These are phyloP conservation scores for Melolontha melolontha DNA, from an alignment of 2,888 invertebrate species.

Conservation along the genomic window DNA sequence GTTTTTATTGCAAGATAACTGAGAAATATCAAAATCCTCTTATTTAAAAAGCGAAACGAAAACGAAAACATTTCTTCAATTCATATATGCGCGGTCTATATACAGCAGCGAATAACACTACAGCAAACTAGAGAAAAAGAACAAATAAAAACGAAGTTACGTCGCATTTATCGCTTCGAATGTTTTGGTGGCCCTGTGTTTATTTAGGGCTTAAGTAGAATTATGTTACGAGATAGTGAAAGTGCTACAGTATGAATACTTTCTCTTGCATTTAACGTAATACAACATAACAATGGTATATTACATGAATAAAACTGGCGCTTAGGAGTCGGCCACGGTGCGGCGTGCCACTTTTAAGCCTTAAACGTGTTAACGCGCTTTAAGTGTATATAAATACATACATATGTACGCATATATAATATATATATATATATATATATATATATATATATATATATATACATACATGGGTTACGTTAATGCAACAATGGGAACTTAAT, in stretches of 20 bases:
- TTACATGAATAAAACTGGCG: slow-evolving; percentile 53
- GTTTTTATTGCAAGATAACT: too few relatives aligned
- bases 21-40: too few relatives aligned
- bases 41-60: too few relatives aligned
- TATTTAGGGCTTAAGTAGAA: slow-evolving; percentile 51
- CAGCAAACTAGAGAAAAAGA: too few relatives aligned
- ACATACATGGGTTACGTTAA: not conserved
- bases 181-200: slow-evolving; percentile 53
- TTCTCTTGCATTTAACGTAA: slow-evolving; percentile 65
- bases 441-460: too few relatives aligned
- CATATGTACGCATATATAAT: too few relatives aligned
- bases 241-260: slow-evolving; percentile 65
- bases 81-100: too few relatives aligned
- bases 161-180: not conserved
- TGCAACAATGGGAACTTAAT: slow-evolving; percentile 1
- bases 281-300: slow-evolving; percentile 62
- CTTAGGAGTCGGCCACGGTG: slow-evolving; percentile 29
- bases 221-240: slow-evolving; percentile 65
- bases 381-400: too few relatives aligned
- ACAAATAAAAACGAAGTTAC: too few relatives aligned
- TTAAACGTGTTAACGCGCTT: slow-evolving; percentile 24
- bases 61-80: too few relatives aligned
- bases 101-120: too few relatives aligned
- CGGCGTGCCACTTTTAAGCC: slow-evolving; percentile 29
- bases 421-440: not conserved